phyloP scores from a whole-genome alignment of 2,113 vertebrate genomes.

The Pagrus major region DNA sequence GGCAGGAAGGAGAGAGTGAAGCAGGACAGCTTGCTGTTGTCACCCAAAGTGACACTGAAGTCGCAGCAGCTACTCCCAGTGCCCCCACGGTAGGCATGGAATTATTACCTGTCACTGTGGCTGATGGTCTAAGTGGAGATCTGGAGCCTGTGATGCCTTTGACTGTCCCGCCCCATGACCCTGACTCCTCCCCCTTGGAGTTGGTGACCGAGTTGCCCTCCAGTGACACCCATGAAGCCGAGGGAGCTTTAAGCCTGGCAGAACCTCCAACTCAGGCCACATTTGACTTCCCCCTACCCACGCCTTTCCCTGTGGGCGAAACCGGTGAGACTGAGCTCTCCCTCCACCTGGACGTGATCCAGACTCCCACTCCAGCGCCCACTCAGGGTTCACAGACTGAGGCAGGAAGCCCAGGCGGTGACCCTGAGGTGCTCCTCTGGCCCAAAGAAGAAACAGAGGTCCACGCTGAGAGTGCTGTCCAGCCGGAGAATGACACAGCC shows the following conservation, averaged over 20 bases:
- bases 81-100: slow-evolving; percentile 1
- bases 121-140: slow-evolving; percentile 46
- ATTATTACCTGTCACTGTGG: slow-evolving; percentile 54
- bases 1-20: slow-evolving; percentile 6
- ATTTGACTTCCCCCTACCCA: slow-evolving; percentile 67
- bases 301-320: slow-evolving; percentile 68
- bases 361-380: slow-evolving; percentile 45
- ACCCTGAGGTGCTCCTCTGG: slow-evolving; percentile 81
- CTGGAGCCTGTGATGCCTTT: slow-evolving; percentile 59
- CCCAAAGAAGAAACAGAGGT: slow-evolving; percentile 73
- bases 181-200: slow-evolving; percentile 47
- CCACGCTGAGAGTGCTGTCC: slow-evolving; percentile 17
- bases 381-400: slow-evolving; percentile 33
- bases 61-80: slow-evolving; percentile 23
- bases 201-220: slow-evolving; percentile 62
- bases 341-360: slow-evolving; percentile 65
- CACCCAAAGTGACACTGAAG: slow-evolving; percentile 30
- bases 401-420: slow-evolving; percentile 62
- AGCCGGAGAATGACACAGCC: slow-evolving; percentile 87
- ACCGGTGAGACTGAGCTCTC: slow-evolving; percentile 62
- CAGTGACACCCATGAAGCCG: slow-evolving; percentile 60
- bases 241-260: slow-evolving; percentile 54
- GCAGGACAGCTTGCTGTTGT: slow-evolving; percentile 30
- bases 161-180: slow-evolving; percentile 45
- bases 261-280: slow-evolving; percentile 70